Base-by-base conservation (phyloP, 2,888 invertebrate species). In the Toxonevra muliebris region DNA sequence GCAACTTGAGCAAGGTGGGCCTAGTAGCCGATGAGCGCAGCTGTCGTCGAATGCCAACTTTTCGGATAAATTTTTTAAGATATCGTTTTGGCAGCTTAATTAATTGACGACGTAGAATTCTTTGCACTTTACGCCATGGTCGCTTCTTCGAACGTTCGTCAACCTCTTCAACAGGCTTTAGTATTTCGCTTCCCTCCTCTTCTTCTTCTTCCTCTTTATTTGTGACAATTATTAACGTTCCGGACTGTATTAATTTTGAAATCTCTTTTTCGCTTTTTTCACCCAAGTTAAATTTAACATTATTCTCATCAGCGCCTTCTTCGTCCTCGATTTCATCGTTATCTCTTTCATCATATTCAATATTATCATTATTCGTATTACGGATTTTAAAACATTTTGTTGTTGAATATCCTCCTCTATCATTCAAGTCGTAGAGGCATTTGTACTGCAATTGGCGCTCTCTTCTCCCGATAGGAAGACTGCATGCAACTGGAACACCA, bases 101-200 rank as follows among this genome's bases (percentile, higher is more conserved):
- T 65, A 79, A 30, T 48, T 79, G 80, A 1, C 80, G 74, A 0
- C 71, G 69, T 1, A 79, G 71, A 40, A 79, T 74, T 15, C 79
- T 76, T 55, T 77, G 76, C 17, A 79, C 68, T 55, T 68, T 73
- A 40, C 73, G 76, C 80, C 80, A 79, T 12, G 77, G 79, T 0
- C 78, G 73, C 43, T 73, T 73, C 61, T 68, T 73, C 15, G 77
- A 78, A 0, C 79, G 10, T n/a, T 54, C 61, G 8, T 52, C 59
- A 48, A 58, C 62, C 9, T 42, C 66, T 72, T 65, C 73, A 15
- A 11, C 10, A 48, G 1, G 5, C n/a, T 7, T 5, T n/a, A 15
- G 13, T 2, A 5, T 1, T 53, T 13, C 17, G 8, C 15, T 17
- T 8, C 42, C 42, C 4, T 58, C 58, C 13, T 58, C 43, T 13